Conservation (phyloP, 2,113 vertebrate genomes). For the Sebastes fasciatus region DNA sequence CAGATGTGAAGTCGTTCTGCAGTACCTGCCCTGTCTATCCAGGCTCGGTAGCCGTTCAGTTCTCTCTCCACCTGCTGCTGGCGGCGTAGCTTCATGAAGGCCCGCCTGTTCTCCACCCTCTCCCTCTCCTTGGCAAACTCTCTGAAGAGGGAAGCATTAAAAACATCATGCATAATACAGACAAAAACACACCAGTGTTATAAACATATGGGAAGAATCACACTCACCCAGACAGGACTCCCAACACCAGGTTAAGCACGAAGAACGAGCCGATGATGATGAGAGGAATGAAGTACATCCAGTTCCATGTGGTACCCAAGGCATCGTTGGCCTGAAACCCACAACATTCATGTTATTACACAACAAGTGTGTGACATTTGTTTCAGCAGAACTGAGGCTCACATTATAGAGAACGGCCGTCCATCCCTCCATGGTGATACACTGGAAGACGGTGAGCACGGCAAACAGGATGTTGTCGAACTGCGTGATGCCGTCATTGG, state of each 20-base stretch:
- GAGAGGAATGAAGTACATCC: constrained; percentile 98
- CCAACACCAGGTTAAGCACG: constrained; percentile 96
- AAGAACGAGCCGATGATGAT: constrained; percentile 99
- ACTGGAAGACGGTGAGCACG: constrained; percentile 98
- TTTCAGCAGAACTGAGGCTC: constrained; percentile 44
- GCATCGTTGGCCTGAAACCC: constrained; percentile 94
- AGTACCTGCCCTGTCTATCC: constrained; percentile 98
- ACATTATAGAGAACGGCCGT: constrained; percentile 95
- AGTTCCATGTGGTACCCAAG: constrained; percentile 94
- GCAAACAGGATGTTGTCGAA: constrained; percentile 99
- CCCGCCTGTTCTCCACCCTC: constrained; percentile 96
- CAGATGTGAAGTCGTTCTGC: constrained; percentile 29
- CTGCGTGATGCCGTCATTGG: constrained; percentile 98
- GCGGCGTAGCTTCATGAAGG: constrained; percentile 97
- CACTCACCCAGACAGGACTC: constrained; percentile 94
- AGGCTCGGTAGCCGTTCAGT: constrained; percentile 96
- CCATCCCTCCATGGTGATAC: constrained; percentile 99
- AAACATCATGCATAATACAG: background rate
- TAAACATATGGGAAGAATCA: background rate
- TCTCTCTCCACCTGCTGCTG: constrained; percentile 98
- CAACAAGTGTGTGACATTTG: background rate
- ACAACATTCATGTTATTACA: background rate
- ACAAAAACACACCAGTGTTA: background rate
- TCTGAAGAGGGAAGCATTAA: constrained; percentile 74
- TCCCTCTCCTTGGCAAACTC: constrained; percentile 99